Evolutionary conservation across 2,888 invertebrate species (phyloP).

Genomic region (Ennomos fuscantarius): DNA sequence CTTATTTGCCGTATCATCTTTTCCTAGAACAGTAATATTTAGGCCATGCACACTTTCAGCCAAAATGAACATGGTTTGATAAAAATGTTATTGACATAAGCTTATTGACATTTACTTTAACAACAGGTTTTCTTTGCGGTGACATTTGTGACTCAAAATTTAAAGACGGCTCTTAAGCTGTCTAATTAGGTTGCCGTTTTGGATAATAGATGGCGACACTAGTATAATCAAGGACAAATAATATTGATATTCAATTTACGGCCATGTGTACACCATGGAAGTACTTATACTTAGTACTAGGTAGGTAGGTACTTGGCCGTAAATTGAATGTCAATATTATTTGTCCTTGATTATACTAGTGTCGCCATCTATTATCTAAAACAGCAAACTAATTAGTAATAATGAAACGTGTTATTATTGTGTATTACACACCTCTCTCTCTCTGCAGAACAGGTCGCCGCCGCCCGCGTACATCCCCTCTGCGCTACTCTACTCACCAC

Average conservation of each 20-base stretch:
- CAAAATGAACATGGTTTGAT: too few relatives aligned
- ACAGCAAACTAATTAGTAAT: constrained; percentile 10
- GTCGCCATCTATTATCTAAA: constrained; percentile 11
- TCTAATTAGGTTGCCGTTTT: constrained; percentile 9
- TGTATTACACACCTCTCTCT: constrained; percentile 70
- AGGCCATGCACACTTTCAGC: not conserved
- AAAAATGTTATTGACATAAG: too few relatives aligned
- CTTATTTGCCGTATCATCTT: not conserved
- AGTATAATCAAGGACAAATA: too few relatives aligned
- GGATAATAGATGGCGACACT: constrained; percentile 10
- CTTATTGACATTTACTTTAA: too few relatives aligned
- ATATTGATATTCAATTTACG: too few relatives aligned
- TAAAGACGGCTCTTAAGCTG: too few relatives aligned
- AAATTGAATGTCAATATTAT: too few relatives aligned
- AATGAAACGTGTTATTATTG: constrained; percentile 26
- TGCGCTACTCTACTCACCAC: constrained; percentile 74
- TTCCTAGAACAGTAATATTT: not conserved
- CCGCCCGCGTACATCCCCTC: constrained; percentile 76
- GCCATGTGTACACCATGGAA: too few relatives aligned
- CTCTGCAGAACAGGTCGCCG: constrained; percentile 83
- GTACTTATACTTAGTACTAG: too few relatives aligned
- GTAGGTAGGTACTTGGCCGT: too few relatives aligned
- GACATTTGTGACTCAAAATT: too few relatives aligned
- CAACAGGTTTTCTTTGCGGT: too few relatives aligned
- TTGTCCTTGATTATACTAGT: not conserved